Base-by-base conservation (phyloP, 2,797 vertebrate genomes). In the Peromyscus melanophrys region DNA sequence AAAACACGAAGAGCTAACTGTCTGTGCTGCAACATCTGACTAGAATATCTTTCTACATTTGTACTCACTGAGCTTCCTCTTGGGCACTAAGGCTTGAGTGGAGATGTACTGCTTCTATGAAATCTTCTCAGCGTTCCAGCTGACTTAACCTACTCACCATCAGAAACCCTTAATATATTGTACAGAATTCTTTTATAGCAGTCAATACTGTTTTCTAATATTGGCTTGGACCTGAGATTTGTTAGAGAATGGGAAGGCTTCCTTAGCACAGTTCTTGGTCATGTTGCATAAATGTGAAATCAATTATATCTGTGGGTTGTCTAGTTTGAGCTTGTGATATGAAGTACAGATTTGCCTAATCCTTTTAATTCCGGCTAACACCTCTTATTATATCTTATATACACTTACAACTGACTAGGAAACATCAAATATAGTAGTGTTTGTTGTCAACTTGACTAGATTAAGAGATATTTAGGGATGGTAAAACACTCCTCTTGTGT, bases 191-290 rank as follows among this genome's bases (percentile, higher is more conserved):
- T 87, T 27, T 78, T 77, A 46, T 4, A 25, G 7, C 4, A 73
- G 27, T 77, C 59, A 85, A 69, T 25, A 61, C 23, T 65, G 16
- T 82, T 90, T 89, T 25, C 29, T 23, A 83, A 34, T 46, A 73
- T 59, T 83, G 80, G 69, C 34, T 92, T 90, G 52, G 8, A 93
- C 4, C 23, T 94, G 71, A 84, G n/a, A 65, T 90, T 89, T 73
- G 86, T 87, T 77, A 93, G 29, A 5, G 40, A 77, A 87, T n/a
- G 17, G 11, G 49, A 34, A 11, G 21, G 6, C 3, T 13, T 43
- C 14, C 57, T 86, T 75, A 93, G 2, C 21, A 43, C 6, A 86
- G 14, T 92, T 17, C 65, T 59, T 90, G 37, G 89, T 77, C 27
- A 52, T 49, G 25, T 11, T 29, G 52, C 10, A 31, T 67, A 76